Evolutionary conservation across 2,888 invertebrate genomes (phyloP).

Genomic region (Synergus laeviventris): DNA sequence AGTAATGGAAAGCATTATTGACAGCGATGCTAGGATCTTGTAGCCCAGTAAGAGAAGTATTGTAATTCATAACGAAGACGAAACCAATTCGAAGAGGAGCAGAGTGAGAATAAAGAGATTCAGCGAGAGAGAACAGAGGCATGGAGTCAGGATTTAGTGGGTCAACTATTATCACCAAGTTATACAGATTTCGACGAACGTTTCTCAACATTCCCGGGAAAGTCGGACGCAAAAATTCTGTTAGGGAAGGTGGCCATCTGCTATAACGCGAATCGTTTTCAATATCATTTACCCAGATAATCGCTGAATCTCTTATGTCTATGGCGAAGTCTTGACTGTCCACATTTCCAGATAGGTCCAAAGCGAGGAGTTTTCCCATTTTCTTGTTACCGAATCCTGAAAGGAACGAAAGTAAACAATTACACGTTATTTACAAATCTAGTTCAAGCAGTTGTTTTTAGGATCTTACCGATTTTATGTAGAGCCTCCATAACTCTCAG

Average conservation of each 20-base stretch:
- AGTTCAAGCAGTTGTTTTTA: not conserved
- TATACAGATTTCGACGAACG: conserved; percentile 90
- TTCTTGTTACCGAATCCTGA: conserved; percentile 81
- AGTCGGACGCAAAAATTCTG: conserved; percentile 95
- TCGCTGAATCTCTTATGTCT: conserved; percentile 94
- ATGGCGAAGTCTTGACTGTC: conserved; percentile 89
- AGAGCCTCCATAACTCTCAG: conserved; percentile 90
- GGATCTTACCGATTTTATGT: conserved; percentile 82
- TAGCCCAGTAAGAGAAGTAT: conserved; percentile 79
- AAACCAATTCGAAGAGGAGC: conserved; percentile 94
- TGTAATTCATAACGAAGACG: conserved; percentile 84
- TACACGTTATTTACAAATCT: conserved; percentile 14
- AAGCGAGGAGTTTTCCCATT: conserved; percentile 81
- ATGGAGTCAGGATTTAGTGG: conserved; percentile 84
- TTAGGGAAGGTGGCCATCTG: conserved; percentile 92
- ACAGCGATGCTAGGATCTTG: conserved; percentile 88
- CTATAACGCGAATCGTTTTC: conserved; percentile 92
- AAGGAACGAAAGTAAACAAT: conserved; percentile 67
- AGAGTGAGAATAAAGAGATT: conserved; percentile 93
- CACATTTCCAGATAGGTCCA: conserved; percentile 81
- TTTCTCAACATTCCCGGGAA: conserved; percentile 98
- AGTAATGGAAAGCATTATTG: conserved; percentile 93
- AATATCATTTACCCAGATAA: conserved; percentile 96
- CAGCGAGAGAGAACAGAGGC: conserved; percentile 89
- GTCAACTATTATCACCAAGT: conserved; percentile 90